Evolutionary conservation across 1,140 invertebrate species (phyloP), one percentile per base, ranked within the genome.

Genomic region (Nilaparvata lugens): DNA sequence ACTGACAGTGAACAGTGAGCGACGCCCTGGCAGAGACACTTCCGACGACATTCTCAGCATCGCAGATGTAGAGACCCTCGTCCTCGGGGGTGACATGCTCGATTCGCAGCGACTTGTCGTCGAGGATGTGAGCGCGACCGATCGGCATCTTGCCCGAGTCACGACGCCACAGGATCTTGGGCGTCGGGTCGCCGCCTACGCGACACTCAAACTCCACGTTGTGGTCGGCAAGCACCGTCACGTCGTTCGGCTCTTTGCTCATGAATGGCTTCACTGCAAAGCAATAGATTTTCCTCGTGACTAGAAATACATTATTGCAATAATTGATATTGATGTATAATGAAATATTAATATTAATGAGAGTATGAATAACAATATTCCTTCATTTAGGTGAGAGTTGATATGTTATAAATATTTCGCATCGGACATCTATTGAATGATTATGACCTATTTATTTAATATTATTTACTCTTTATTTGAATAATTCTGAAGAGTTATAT

Each of bases 171-270:
- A 93, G 81, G 11, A 95, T 85, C 65, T 89, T 85, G 0, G 93
- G 91, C 23, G 80, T 78, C n/a, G 93, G 93, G 73, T 94, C 91
- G 11, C 94, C 95, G 55, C 88, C 88, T 0, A 93, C 92, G 55
- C 84, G 81, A 71, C 95, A 98, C 51, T 89, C 86, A 70, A 98
- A 93, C 62, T 88, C 84, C 0, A 91, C 89, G 18, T 81, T 83
- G 69, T 89, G 83, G 11, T 89, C 89, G 60, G 86, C 81, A 58
- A 91, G 77, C 45, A 89, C 85, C 11, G 88, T 91, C 64, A 88
- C 80, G 73, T 96, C 92, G 59, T 86, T 81, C 11, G 94, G 93
- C 64, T 89, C 86, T 69, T 86, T 83, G 54, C 85, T 82, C 69
- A 96, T 93, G 73, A 83, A 89, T 24, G 94, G 94, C 74, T 95